These are phyloP conservation scores for Heliconius erato DNA, from an alignment of 2,888 invertebrate species.

Conservation along the genomic window DNA sequence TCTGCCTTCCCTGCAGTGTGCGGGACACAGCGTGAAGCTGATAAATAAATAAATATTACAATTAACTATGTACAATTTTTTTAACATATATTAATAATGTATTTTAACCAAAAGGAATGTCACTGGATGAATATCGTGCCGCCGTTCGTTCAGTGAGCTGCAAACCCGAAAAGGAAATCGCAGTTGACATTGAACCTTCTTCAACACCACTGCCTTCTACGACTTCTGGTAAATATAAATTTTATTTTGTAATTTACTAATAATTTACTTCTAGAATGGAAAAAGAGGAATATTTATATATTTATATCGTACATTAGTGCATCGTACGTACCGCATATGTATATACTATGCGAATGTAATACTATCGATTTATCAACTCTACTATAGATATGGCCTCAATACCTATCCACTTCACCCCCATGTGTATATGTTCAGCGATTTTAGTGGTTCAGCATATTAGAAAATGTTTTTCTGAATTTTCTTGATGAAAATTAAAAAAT, in stretches of 20 bases:
- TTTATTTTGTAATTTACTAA: background rate
- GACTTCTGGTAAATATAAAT: conserved; percentile 58
- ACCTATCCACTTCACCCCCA: too few species aligned
- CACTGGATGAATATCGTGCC: conserved; percentile 71
- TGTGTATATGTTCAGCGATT: background rate
- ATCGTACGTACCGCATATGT: background rate
- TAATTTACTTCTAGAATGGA: background rate
- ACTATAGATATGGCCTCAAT: background rate
- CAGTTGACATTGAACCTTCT: conserved; percentile 72
- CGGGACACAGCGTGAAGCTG: too few species aligned
- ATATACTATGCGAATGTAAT: background rate
- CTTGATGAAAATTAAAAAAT: background rate
- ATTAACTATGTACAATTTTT: background rate
- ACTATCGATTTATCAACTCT: background rate
- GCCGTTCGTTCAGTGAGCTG: conserved; percentile 72
- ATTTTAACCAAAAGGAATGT: conserved; percentile 64
- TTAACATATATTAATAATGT: background rate
- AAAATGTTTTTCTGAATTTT: background rate
- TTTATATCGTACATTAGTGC: too few species aligned
- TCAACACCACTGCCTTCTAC: conserved; percentile 72
- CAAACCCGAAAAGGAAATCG: conserved; percentile 67
- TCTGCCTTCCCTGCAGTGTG: too few species aligned
- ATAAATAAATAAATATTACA: too few species aligned
- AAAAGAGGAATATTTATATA: too few species aligned
- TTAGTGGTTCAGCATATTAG: background rate